Percentiles rank a stretch among this genome's conserved stretches.
These are phyloP conservation scores for Microplitis deprimator DNA, from an alignment of 2,888 invertebrate genomes.

Conservation along the genomic window DNA sequence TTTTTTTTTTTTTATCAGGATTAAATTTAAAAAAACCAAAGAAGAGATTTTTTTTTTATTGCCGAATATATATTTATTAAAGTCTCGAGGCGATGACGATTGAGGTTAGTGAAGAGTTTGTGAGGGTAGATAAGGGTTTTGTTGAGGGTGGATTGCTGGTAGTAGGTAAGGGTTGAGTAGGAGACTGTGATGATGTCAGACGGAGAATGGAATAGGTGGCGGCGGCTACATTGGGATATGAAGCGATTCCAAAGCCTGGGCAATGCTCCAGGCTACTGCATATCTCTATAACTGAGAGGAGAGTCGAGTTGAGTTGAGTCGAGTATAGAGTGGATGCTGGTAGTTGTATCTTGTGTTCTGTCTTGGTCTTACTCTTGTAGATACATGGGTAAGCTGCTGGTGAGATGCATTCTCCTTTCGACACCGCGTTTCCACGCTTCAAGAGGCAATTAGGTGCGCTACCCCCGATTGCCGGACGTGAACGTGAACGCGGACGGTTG, in stretches of 20 bases:
- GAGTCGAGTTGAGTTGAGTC: background rate
- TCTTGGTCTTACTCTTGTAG: background rate
- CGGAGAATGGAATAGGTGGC: background rate
- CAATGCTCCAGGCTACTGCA: constrained; percentile 25
- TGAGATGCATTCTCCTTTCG: constrained; percentile 8
- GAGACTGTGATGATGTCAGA: background rate
- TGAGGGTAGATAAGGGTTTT: background rate
- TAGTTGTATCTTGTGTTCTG: background rate
- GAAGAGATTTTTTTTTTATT: constrained; percentile 9
- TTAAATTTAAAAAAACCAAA: too few relatives aligned
- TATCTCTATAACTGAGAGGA: constrained; percentile 12
- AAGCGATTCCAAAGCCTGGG: constrained; percentile 23
- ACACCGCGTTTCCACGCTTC: constrained; percentile 36
- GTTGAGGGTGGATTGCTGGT: constrained; percentile 9
- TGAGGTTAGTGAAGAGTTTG: constrained; percentile 18
- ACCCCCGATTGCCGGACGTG: constrained; percentile 9
- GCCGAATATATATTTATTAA: background rate
- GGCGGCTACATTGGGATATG: constrained; percentile 12
- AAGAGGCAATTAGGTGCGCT: constrained; percentile 36
- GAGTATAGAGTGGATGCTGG: too few relatives aligned
- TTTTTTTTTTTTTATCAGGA: too few relatives aligned
- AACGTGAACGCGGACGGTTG: constrained; percentile 11
- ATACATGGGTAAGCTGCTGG: too few relatives aligned
- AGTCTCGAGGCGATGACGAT: background rate
- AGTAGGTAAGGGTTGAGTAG: too few relatives aligned